Conservation (phyloP, 2,113 vertebrate species). For the Oryzias javanicus region DNA sequence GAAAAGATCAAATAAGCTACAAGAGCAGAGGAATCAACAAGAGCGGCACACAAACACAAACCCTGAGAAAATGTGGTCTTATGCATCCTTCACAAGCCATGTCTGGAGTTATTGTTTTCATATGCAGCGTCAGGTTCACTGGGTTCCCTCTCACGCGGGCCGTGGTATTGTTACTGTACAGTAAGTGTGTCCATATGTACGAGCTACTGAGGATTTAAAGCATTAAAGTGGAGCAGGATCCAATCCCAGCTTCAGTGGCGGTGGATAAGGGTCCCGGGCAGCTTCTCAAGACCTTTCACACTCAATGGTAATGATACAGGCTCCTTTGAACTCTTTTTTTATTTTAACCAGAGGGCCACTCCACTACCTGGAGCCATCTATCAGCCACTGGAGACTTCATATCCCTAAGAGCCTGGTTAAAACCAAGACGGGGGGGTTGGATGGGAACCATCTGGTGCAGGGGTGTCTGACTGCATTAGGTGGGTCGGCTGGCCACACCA, state of each 20-base stretch:
- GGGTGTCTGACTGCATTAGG: slow-evolving; percentile 23
- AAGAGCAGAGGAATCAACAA: too few relatives aligned
- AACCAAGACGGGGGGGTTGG: slow-evolving; percentile 45
- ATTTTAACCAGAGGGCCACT: slow-evolving; percentile 14
- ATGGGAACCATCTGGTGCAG: slow-evolving; percentile 64
- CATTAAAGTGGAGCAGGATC: slow-evolving; percentile 14
- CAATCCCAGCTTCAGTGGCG: slow-evolving; percentile 13
- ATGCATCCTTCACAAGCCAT: slow-evolving; percentile 8
- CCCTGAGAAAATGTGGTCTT: slow-evolving; percentile 6
- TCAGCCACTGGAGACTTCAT: slow-evolving; percentile 52
- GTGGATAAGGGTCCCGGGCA: neutral
- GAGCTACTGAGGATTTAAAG: slow-evolving; percentile 5
- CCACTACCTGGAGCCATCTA: slow-evolving; percentile 65
- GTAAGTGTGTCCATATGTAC: slow-evolving; percentile 24
- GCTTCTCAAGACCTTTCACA: slow-evolving; percentile 24
- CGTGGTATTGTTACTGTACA: slow-evolving; percentile 13
- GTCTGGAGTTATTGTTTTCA: slow-evolving; percentile 7
- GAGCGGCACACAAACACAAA: too few relatives aligned
- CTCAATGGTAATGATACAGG: slow-evolving; percentile 24
- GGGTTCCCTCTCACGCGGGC: slow-evolving; percentile 26
- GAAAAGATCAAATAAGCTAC: too few relatives aligned
- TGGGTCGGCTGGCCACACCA: slow-evolving; percentile 1
- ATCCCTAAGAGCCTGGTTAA: slow-evolving; percentile 54
- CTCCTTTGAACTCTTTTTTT: slow-evolving; percentile 34
- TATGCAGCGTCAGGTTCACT: slow-evolving; percentile 29